Percentiles rank a stretch among this genome's conserved stretches.
These are phyloP conservation scores for Pristionchus arcanus DNA, from an alignment of 2,888 invertebrate genomes.

Conservation along the genomic window DNA sequence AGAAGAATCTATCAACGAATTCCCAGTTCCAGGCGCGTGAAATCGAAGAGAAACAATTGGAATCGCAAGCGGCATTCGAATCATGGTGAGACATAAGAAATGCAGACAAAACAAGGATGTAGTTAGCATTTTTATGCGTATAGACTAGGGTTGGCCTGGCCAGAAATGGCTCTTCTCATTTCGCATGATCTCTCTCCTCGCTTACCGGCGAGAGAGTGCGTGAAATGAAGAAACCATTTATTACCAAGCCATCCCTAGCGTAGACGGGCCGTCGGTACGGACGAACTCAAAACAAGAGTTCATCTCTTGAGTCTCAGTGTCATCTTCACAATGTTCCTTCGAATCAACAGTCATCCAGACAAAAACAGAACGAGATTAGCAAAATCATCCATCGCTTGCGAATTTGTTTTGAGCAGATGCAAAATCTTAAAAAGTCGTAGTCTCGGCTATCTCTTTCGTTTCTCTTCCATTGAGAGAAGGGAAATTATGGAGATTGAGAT, in stretches of 20 bases:
- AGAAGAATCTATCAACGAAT: neutral
- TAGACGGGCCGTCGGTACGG: too few relatives aligned
- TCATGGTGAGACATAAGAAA: neutral
- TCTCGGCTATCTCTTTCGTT: neutral
- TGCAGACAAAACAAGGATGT: neutral
- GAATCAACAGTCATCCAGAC: neutral
- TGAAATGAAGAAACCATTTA: too few relatives aligned
- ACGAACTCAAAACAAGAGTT: conserved; percentile 24
- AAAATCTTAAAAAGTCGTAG: neutral
- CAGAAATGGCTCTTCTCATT: too few relatives aligned
- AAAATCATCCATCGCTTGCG: neutral
- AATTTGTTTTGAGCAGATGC: neutral
- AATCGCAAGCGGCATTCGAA: conserved; percentile 35
- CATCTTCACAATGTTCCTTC: neutral
- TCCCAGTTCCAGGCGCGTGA: conserved; percentile 29
- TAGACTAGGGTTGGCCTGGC: too few relatives aligned
- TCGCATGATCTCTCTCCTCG: too few relatives aligned
- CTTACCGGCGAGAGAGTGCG: too few relatives aligned
- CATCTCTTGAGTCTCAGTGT: neutral
- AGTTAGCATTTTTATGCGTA: neutral
- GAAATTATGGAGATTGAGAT: neutral
- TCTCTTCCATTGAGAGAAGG: neutral
- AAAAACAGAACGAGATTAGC: neutral
- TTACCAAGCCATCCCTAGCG: too few relatives aligned
- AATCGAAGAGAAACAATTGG: conserved; percentile 50